A percentile compares a stretch with the other conserved stretches of the same genome.
Evolutionary conservation across 2,888 invertebrate species (phyloP).

Genomic region (Heterodera filipjevi): DNA sequence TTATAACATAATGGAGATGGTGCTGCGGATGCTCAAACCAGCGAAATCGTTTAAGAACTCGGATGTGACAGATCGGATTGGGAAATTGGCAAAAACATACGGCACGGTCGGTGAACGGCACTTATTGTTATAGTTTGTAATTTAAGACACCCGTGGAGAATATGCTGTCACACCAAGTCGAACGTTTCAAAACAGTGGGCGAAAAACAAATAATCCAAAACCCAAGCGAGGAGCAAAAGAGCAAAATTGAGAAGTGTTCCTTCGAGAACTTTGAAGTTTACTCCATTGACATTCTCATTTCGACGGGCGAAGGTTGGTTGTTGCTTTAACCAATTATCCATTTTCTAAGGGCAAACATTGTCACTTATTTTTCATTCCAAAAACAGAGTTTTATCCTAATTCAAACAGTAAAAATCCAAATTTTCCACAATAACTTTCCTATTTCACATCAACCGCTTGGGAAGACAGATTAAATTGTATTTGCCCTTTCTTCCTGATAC

Average conservation of each 20-base stretch:
- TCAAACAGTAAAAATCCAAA: no score
- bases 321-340: no score
- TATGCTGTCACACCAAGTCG: slow-evolving; percentile 73
- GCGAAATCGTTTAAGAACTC: slow-evolving; percentile 68
- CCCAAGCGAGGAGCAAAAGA: slow-evolving; percentile 81
- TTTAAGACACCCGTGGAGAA: slow-evolving; percentile 85
- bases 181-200: slow-evolving; percentile 74
- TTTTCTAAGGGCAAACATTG: no score
- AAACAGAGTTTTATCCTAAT: no score
- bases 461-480: no score
- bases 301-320: slow-evolving; percentile 93
- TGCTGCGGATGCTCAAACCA: slow-evolving; percentile 86
- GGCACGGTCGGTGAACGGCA: slow-evolving; percentile 72
- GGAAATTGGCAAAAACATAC: slow-evolving; percentile 77
- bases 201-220: slow-evolving; percentile 97
- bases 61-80: slow-evolving; percentile 59
- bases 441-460: no score
- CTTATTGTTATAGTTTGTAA: background rate
- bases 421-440: no score
- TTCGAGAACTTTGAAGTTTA: slow-evolving; percentile 96
- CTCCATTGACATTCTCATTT: slow-evolving; percentile 95
- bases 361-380: no score
- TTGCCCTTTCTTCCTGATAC: no score
- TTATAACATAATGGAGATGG: slow-evolving; percentile 91
- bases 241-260: slow-evolving; percentile 93